Evolutionary conservation across 2,113 vertebrate species (phyloP), one percentile per base, ranked within the genome.

Genomic region (Petroica traversi): DNA sequence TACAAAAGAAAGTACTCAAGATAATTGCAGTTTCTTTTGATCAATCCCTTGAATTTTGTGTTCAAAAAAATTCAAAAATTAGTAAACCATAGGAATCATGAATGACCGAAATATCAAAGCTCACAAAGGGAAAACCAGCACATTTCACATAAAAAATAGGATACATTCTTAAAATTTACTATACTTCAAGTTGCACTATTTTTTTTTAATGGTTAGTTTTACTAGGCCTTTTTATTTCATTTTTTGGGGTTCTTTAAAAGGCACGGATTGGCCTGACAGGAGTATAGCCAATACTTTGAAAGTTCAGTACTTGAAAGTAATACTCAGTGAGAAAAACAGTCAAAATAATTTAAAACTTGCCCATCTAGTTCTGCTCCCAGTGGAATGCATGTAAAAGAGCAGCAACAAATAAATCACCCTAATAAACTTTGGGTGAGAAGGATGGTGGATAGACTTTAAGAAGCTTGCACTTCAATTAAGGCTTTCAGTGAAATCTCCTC

Each of bases 141-240:
- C 2, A 55, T 59, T 72, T 59, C 40, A 75, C 7, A 23, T 19
- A 36, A 57, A 15, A 51, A 72, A 72, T 4, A 64, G 5, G 3
- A 66, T 49, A 41, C 1, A 6, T 29, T 40, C 6, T 67, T 34
- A 46, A 90, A 85, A 85, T 72, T 19, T 41, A 15, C 3, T 15
- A 4, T 24, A 54, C 55, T 63, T 61, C 24, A 80, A 49, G 19
- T 34, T 31, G 10, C 9, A 29, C 1, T 20, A 12, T n/a, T 33
- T 25, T 40, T n/a, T 84, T 74, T 59, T 33, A 31, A 14, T 23
- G 9, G 14, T 3, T 11, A 62, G 12, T 40, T 81, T 62, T 34
- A 24, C 11, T 17, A 9, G 4, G 12, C 46, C 43, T 51, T 20
- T 3, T 34, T 58, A 12, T 0, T 41, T 66, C 4, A 3, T 3